Percentiles rank a stretch among this genome's conserved stretches.
phyloP scores from a whole-genome alignment of 2,113 vertebrate species.

The Elaphurus davidianus region DNA sequence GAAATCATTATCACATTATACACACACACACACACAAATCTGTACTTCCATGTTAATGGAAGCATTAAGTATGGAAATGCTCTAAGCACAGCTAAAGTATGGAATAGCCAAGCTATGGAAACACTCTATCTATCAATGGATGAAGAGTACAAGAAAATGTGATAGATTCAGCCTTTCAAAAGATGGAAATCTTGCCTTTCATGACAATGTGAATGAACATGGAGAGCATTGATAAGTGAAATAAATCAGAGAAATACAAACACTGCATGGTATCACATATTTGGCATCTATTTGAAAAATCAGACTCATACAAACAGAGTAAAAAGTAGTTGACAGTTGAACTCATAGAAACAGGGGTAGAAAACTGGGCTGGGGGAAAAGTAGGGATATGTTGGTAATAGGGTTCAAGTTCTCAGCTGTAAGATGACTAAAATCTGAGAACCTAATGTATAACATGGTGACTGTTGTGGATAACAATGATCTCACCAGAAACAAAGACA shows the following conservation, averaged over 20 bases:
- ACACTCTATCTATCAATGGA: neutral
- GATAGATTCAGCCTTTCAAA: neutral
- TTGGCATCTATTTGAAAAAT: neutral
- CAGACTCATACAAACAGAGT: neutral
- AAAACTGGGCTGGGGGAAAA: neutral
- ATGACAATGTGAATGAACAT: neutral
- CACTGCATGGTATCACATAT: neutral
- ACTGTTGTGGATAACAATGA: neutral
- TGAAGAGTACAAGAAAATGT: neutral
- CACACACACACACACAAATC: neutral
- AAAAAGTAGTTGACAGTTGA: neutral
- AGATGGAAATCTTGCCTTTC: neutral
- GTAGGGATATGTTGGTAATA: neutral
- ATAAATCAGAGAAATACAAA: neutral
- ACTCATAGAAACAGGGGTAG: neutral
- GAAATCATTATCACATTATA: neutral
- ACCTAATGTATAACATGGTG: neutral
- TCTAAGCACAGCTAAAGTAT: neutral
- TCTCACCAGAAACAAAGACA: neutral
- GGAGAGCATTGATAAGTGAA: neutral
- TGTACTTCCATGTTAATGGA: neutral
- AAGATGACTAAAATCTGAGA: neutral
- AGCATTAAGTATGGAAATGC: neutral
- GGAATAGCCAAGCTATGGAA: neutral
- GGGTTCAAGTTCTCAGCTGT: neutral